phyloP scores from a whole-genome alignment of 1,140 invertebrate genomes.

The Schlechtendalia chinensis region DNA sequence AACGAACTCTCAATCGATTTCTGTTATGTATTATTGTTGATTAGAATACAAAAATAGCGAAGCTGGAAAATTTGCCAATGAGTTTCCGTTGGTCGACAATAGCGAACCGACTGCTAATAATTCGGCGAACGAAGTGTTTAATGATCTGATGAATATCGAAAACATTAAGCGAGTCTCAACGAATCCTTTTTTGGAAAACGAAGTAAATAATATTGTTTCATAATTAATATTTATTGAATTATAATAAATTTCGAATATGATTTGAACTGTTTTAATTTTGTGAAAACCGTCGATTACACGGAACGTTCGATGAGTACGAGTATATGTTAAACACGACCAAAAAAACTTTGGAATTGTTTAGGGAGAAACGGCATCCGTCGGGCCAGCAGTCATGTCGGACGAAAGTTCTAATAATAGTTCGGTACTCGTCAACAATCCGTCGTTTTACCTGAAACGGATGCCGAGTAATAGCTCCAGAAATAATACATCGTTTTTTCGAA shows the following conservation, averaged over 20 bases:
- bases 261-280: too few species aligned
- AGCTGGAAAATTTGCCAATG: slow-evolving; percentile 4
- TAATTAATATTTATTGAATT: too few species aligned
- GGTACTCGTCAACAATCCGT: slow-evolving; percentile 65
- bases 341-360: too few species aligned
- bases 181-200: slow-evolving; percentile 32
- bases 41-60: slow-evolving; percentile 28
- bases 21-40: neutral
- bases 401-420: slow-evolving; percentile 29
- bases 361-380: slow-evolving; percentile 5
- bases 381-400: neutral
- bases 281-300: too few species aligned
- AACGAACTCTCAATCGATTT: too few species aligned
- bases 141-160: neutral
- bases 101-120: neutral
- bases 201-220: slow-evolving; percentile 7
- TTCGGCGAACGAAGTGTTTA: slow-evolving; percentile 9
- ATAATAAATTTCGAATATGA: too few species aligned
- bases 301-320: too few species aligned
- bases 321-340: too few species aligned
- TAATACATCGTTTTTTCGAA: slow-evolving; percentile 69
- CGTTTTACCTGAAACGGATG: slow-evolving; percentile 58
- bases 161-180: slow-evolving; percentile 4
- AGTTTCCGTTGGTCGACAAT: neutral
- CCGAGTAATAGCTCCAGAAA: slow-evolving; percentile 54